Base-by-base conservation (phyloP, 2,797 vertebrate species). In the Catostomus latipinnis region DNA sequence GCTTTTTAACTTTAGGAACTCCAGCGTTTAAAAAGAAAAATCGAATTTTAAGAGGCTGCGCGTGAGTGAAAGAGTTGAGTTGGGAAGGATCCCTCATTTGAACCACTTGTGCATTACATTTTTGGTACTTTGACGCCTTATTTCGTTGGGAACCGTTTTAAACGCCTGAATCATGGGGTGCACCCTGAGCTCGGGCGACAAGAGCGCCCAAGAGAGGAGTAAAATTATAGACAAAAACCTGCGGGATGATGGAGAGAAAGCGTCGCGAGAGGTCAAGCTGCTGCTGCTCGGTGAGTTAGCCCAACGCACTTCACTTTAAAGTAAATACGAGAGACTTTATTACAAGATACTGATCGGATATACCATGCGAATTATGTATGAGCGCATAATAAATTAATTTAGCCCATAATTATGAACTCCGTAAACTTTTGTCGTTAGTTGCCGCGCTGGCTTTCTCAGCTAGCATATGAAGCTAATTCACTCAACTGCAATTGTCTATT, bases 151-250 rank as follows among this genome's bases (percentile, higher is more conserved):
- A 56, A 22, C 78, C 84, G 81, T 18, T 61, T 50, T 80, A 85
- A 22, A 45, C 58, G 7, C 34, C 54, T 67, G 13, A 71, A 91
- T 92, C 83, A 99, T 99, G 98, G 98, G 97, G 85, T 99, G 98
- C 89, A 98, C 97, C 45, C 91, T 98, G 88, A 99, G 97, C 92
- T 95, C 96, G 68, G 97, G 96, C 91, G 98, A 99, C 91, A 99
- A 98, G 94, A 96, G 96, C 78, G 98, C 98, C 67, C 95, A 97
- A 93, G 96, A 98, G 90, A 92, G 97, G 84, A 98, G 97, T 87
- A 97, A 98, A 90, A 97, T 97, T 96, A 99, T 99, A 91, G 98
- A 99, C 93, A 91, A 96, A 79, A 99, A 99, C 87, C 92, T 99
- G 75, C 93, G 97, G 72, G 97, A 99, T 91, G 98, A 99, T 83